Conservation (phyloP, 2,113 vertebrate genomes). For the Ictalurus furcatus region DNA sequence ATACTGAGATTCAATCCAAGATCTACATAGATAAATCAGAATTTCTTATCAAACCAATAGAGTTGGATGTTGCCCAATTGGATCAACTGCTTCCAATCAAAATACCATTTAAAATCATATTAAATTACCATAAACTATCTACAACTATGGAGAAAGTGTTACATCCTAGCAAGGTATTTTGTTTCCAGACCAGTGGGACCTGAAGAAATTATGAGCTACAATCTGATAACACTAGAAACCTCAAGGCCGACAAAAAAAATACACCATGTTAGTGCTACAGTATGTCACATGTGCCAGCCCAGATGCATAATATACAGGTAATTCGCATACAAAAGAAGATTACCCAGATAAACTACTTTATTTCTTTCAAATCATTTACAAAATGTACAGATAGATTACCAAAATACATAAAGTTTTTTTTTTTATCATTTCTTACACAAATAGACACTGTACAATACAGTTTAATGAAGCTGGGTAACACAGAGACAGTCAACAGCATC, state of each 20-base stretch:
- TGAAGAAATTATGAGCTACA: not conserved
- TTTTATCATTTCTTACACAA: conserved; percentile 35
- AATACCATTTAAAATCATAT: not conserved
- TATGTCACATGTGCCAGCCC: not conserved
- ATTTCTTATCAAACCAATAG: not conserved
- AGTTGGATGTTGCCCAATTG: not conserved
- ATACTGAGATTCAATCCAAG: not conserved
- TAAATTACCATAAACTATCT: not conserved
- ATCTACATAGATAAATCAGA: not conserved
- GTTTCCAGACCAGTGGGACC: not conserved
- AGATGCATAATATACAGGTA: not conserved
- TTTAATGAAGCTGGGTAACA: conserved; percentile 34
- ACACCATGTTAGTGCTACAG: not conserved
- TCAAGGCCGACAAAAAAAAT: not conserved
- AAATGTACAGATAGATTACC: conserved; percentile 64
- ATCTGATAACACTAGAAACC: not conserved
- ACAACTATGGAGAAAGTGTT: not conserved
- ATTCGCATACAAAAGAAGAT: conserved; percentile 5
- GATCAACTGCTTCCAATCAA: not conserved
- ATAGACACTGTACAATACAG: conserved; percentile 47
- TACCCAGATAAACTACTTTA: conserved; percentile 60
- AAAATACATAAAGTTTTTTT: conserved; percentile 59
- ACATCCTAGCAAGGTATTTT: not conserved
- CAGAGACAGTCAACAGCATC: conserved; percentile 38
- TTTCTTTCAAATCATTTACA: conserved; percentile 64